Percentiles rank a stretch among this genome's conserved stretches.
Conservation (phyloP, 2,797 vertebrate species). For the Loriculus beryllinus region DNA sequence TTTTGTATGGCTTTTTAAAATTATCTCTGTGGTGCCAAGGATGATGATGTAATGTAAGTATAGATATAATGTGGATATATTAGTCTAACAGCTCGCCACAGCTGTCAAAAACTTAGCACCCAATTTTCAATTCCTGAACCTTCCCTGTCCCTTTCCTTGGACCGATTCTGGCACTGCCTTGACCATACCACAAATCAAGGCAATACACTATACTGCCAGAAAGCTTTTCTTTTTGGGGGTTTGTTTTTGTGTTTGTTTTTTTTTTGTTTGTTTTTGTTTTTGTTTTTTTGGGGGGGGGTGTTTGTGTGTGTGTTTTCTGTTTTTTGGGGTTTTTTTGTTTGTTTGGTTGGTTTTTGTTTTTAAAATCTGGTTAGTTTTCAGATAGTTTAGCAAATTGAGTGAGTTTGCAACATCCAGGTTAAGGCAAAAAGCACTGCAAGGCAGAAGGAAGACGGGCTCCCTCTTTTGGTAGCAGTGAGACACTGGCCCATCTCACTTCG, state of each 20-base stretch:
- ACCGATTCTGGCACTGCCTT: not conserved
- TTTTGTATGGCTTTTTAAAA: not conserved
- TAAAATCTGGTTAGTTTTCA: not conserved
- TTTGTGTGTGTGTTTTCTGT: not conserved
- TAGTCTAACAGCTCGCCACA: not conserved
- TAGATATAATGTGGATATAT: not conserved
- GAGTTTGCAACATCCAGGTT: no score
- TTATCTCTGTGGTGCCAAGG: not conserved
- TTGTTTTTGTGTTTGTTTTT: not conserved
- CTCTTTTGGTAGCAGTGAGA: fast-evolving
- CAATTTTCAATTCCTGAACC: not conserved
- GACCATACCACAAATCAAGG: not conserved
- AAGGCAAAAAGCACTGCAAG: not conserved
- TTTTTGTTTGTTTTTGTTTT: no score
- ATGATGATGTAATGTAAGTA: not conserved
- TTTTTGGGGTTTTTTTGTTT: not conserved
- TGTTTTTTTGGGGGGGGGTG: not conserved
- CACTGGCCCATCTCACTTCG: not conserved
- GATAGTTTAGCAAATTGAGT: not conserved
- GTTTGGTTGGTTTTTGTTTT: not conserved
- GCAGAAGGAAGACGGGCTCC: not conserved
- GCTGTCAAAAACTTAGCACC: not conserved
- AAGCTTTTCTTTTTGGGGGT: not conserved
- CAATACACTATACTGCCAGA: fast-evolving
- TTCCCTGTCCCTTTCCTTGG: not conserved